Evolutionary conservation across 2,888 invertebrate genomes (phyloP).

Genomic region (Slavum lentiscoides): DNA sequence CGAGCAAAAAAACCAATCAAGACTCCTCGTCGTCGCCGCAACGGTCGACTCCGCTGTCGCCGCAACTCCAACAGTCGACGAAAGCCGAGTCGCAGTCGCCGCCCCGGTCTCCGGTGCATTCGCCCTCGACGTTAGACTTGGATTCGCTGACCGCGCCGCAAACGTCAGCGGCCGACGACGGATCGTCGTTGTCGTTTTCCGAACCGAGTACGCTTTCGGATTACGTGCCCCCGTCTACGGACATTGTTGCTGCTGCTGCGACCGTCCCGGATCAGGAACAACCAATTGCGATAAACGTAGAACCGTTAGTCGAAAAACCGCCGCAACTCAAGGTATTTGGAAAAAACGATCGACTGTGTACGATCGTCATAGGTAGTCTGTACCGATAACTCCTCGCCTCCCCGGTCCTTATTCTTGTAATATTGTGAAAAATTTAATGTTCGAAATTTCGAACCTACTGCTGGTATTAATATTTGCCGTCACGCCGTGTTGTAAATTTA

Average conservation of each 20-base stretch:
- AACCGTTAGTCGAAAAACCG: slow-evolving; percentile 33
- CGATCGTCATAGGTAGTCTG: no score
- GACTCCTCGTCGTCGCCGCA: not conserved
- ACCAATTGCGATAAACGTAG: slow-evolving; percentile 1
- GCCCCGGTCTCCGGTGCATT: slow-evolving; percentile 20
- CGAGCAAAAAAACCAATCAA: slow-evolving; percentile 3
- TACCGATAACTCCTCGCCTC: no score
- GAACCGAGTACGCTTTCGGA: slow-evolving; percentile 3
- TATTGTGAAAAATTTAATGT: no score
- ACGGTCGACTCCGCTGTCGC: not conserved
- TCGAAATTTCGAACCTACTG: no score
- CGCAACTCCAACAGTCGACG: not conserved
- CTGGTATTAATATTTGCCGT: no score
- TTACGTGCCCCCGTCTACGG: slow-evolving; percentile 3
- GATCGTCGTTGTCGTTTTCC: not conserved
- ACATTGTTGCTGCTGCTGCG: not conserved
- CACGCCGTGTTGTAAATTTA: no score
- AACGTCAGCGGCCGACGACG: not conserved
- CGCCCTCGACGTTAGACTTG: slow-evolving; percentile 36
- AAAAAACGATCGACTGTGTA: not conserved
- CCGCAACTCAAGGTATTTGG: slow-evolving; percentile 30
- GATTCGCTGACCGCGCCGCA: slow-evolving; percentile 8
- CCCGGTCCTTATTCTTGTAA: no score
- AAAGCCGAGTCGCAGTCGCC: slow-evolving; percentile 10
- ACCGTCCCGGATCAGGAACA: not conserved